Base-by-base conservation (phyloP, 2,888 invertebrate species). In the Mantis religiosa region DNA sequence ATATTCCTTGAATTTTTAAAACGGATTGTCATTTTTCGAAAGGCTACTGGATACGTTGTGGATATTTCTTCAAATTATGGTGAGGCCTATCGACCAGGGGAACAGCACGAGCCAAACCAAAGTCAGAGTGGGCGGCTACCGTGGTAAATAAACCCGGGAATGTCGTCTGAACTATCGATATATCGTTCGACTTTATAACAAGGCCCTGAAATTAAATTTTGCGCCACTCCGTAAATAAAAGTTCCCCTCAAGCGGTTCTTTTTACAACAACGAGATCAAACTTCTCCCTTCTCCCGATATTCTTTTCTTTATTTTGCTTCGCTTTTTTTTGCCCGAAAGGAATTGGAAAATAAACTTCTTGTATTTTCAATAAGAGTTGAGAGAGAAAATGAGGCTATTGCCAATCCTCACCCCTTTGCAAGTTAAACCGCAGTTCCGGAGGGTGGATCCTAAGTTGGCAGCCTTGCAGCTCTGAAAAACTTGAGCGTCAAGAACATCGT, bases 311-410 rank as follows among this genome's bases (percentile, higher is more conserved):
- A 54, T 71, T 85, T 85, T 71, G 54, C 28, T 71, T 85, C 28
- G 54, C 54, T 28, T 28, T 85, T 28, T 28, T 85, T 71, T 28
- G 54, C 54, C 85, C 28, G 71, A 85, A 85, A 85, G 47, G 88
- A 90, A 90, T 89, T 85, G 90, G 87, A 89, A 71, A 89, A 90
- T 90, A 90, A 90, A 90, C 89, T 90, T 90, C 89, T 89, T 84
- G 90, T 89, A 89, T 90, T 90, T 90, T 90, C 89, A 90, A 90
- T 90, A 89, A 90, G 88, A 87, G 54, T 71, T 71, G 54, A 71
- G 83, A 47, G 82, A 85, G 88, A 89, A 90, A 89, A 90, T 89
- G 85, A 89, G 85, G 90, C 90, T 89, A 90, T 90, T 90, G 87
- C 89, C 88, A 90, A 85, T 88, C 88, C 90, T 88, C 90, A 89